These are phyloP conservation scores for Lasioglossum villosulum DNA, from an alignment of 2,888 invertebrate species.

Conservation along the genomic window DNA sequence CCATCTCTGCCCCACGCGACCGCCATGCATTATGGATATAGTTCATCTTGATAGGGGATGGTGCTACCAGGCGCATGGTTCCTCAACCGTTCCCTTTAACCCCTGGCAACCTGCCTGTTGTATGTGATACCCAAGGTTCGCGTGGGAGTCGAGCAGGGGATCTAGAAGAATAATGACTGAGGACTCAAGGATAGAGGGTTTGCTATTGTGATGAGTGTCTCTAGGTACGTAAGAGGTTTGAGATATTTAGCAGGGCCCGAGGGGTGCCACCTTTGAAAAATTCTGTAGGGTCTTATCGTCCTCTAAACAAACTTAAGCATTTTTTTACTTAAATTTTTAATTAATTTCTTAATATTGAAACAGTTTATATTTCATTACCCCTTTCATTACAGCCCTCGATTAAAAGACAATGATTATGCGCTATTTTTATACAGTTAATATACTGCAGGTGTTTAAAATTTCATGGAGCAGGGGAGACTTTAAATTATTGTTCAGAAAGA, in stretches of 20 bases:
- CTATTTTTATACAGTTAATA: no score
- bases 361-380: no score
- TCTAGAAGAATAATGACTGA: not conserved
- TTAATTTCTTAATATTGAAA: no score
- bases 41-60: constrained; percentile 57
- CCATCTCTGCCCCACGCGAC: constrained; percentile 32
- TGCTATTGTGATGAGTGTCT: not conserved
- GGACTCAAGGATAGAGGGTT: not conserved
- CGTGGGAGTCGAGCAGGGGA: not conserved
- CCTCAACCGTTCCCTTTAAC: not conserved
- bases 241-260: not conserved
- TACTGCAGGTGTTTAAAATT: no score
- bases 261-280: no score
- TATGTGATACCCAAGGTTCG: not conserved
- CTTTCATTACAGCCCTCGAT: no score
- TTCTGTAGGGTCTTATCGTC: no score
- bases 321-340: no score
- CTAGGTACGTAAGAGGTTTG: not conserved
- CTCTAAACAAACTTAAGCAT: no score
- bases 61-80: constrained; percentile 1
- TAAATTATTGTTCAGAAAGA: no score
- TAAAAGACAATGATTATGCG: no score
- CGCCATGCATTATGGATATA: constrained; percentile 56
- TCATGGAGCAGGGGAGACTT: no score
- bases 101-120: not conserved